These are phyloP conservation scores for Leptosomus discolor DNA, from an alignment of 2,113 vertebrate genomes.

Conservation along the genomic window DNA sequence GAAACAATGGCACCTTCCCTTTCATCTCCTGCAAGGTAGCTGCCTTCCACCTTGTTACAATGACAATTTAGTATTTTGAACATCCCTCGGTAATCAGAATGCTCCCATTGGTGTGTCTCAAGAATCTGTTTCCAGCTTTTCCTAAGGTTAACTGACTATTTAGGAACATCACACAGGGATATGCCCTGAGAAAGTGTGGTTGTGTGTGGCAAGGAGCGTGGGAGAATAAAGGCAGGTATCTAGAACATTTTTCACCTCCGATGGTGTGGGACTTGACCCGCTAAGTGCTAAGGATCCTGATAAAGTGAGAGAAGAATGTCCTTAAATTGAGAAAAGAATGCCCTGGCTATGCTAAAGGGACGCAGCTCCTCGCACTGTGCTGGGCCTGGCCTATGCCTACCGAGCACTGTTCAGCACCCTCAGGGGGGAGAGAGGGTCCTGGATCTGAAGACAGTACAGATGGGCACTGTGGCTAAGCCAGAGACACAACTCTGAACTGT, in stretches of 20 bases:
- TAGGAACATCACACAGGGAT: background rate
- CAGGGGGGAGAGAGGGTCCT: background rate
- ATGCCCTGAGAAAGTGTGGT: background rate
- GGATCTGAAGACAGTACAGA: background rate
- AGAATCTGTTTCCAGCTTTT: background rate
- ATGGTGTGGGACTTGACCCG: background rate
- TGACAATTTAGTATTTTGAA: background rate
- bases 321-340: background rate
- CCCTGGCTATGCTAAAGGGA: background rate
- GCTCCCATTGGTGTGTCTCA: background rate
- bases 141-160: background rate
- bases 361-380: rapidly evolving
- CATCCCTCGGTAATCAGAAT: background rate
- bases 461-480: background rate
- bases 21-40: background rate
- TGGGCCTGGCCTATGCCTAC: background rate
- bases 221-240: background rate
- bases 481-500: background rate
- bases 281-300: background rate
- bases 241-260: background rate
- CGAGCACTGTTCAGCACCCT: background rate
- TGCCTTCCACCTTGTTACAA: background rate
- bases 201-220: rapidly evolving
- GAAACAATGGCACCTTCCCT: background rate
- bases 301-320: background rate